These are phyloP conservation scores for Tyrannus savana DNA, from an alignment of 2,113 vertebrate species.

Conservation along the genomic window DNA sequence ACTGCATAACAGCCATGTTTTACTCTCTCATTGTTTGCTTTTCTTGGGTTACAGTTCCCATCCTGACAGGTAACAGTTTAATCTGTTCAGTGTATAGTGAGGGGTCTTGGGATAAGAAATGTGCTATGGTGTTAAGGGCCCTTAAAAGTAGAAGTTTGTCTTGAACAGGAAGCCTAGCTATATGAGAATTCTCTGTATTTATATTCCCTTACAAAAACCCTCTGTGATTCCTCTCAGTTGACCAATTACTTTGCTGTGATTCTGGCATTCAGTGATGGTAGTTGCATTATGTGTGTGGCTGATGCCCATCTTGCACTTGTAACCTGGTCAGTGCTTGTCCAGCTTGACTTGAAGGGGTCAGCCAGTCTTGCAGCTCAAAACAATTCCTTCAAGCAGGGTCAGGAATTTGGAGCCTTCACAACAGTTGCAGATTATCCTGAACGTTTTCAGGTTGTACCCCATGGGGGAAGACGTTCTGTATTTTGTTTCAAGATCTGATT, in stretches of 20 bases:
- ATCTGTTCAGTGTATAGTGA: background rate
- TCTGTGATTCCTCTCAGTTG: background rate
- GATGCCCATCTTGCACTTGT: background rate
- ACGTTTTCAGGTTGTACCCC: background rate
- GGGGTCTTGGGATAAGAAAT: background rate
- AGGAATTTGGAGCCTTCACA: background rate
- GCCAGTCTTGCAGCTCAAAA: background rate
- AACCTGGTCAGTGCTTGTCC: background rate
- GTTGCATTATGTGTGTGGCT: background rate
- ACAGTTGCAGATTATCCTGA: background rate
- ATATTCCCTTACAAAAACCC: background rate
- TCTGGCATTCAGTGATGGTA: background rate
- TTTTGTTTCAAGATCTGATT: conserved; percentile 2
- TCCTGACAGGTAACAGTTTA: background rate
- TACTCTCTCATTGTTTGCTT: background rate
- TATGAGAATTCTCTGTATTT: background rate
- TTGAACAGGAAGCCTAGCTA: background rate
- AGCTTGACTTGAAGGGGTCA: background rate
- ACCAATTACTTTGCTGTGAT: background rate
- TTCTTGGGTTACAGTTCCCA: background rate
- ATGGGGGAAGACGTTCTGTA: background rate
- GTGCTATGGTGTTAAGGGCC: background rate
- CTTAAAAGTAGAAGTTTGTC: background rate
- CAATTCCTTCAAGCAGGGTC: background rate
- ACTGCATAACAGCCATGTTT: background rate